Evolutionary conservation across 2,113 vertebrate genomes (phyloP).

Genomic region (Nyctereutes procyonoides): DNA sequence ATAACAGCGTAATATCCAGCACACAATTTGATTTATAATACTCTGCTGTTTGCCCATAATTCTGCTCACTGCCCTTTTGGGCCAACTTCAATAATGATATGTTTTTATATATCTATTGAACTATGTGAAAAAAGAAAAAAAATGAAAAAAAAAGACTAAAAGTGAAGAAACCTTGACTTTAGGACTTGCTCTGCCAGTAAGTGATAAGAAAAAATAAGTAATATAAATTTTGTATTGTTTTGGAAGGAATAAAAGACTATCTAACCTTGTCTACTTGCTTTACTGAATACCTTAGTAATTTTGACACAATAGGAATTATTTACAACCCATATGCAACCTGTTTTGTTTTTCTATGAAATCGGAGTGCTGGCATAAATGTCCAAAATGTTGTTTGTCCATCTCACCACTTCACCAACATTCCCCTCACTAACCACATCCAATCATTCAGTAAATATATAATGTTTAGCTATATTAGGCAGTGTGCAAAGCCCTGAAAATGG

Average conservation of each 20-base stretch:
- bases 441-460: neutral
- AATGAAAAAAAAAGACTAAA: neutral
- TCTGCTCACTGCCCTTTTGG: neutral
- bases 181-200: neutral
- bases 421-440: neutral
- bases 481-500: neutral
- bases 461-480: neutral
- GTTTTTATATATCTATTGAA: neutral
- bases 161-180: neutral
- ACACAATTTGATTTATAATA: neutral
- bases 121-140: neutral
- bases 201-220: neutral
- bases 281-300: neutral
- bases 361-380: neutral
- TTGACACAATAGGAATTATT: neutral
- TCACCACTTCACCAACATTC: neutral
- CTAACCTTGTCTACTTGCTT: neutral
- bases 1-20: neutral
- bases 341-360: constrained; percentile 30
- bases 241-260: neutral
- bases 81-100: neutral
- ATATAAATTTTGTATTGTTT: neutral
- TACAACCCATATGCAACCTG: neutral
- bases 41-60: neutral
- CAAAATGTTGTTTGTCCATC: neutral